phyloP scores from a whole-genome alignment of 2,888 invertebrate genomes.

The Leptopilina syphax region DNA sequence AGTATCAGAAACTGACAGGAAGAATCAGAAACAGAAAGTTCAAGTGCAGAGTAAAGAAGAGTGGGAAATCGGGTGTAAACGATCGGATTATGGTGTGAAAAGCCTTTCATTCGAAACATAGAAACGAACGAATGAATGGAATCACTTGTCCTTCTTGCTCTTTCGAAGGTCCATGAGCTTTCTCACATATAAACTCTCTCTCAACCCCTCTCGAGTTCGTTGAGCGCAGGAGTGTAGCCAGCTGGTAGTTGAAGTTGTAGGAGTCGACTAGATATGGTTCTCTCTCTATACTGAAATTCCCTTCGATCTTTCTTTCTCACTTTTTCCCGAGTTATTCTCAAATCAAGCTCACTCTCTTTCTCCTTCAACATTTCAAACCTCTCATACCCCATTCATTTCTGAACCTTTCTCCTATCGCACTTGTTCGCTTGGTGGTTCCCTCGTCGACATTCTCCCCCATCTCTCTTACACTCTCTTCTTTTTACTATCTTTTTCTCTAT shows the following conservation, averaged over 20 bases:
- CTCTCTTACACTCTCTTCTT: conserved; percentile 29
- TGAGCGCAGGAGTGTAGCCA: conserved; percentile 67
- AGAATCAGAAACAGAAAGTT: conserved; percentile 36
- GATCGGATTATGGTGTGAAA: conserved; percentile 40
- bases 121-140: conserved; percentile 70
- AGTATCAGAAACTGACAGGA: conserved; percentile 14
- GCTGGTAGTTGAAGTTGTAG: conserved; percentile 73
- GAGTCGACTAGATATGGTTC: conserved; percentile 70
- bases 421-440: conserved; percentile 49
- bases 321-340: conserved; percentile 41
- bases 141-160: conserved; percentile 70
- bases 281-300: conserved; percentile 46
- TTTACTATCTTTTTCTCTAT: no score
- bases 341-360: conserved; percentile 47
- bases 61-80: conserved; percentile 40
- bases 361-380: conserved; percentile 19
- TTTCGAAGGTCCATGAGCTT: conserved; percentile 71
- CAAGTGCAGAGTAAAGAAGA: conserved; percentile 40
- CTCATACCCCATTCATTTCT: conserved; percentile 46
- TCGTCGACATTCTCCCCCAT: conserved; percentile 11
- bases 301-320: conserved; percentile 49
- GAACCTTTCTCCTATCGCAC: conserved; percentile 48
- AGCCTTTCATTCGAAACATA: conserved; percentile 40
- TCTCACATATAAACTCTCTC: conserved; percentile 64
- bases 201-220: conserved; percentile 59